phyloP scores from a whole-genome alignment of 2,797 vertebrate genomes.

The Discoglossus pictus region DNA sequence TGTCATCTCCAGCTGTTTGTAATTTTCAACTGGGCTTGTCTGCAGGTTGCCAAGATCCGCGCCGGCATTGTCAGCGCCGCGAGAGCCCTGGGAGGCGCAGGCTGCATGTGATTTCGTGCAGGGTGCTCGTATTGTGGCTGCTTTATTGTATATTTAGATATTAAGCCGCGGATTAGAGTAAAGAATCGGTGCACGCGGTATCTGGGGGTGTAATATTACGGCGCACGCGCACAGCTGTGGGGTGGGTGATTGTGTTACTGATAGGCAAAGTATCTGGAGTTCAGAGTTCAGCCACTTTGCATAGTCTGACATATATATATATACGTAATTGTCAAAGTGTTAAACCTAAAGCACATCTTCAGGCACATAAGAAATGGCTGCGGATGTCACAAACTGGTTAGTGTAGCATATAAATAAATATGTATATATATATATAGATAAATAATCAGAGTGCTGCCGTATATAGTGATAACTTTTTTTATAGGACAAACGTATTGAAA shows the following conservation, averaged over 20 bases:
- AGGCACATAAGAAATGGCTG: too few species aligned
- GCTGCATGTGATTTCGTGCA: slow-evolving; percentile 54
- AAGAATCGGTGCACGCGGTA: not conserved
- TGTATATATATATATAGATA: too few species aligned
- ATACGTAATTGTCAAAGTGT: too few species aligned
- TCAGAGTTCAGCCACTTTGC: slow-evolving; percentile 9
- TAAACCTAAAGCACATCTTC: too few species aligned
- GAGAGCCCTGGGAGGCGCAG: too few species aligned
- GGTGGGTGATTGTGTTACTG: slow-evolving; percentile 21
- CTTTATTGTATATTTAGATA: slow-evolving; percentile 14
- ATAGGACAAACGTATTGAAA: too few species aligned
- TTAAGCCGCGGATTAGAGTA: slow-evolving; percentile 13
- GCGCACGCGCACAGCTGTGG: not conserved
- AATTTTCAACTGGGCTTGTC: slow-evolving; percentile 95
- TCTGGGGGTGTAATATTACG: not conserved
- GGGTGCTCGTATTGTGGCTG: not conserved
- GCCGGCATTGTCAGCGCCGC: slow-evolving; percentile 71
- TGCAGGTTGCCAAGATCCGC: slow-evolving; percentile 85
- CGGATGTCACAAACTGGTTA: too few species aligned
- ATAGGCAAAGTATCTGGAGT: slow-evolving; percentile 4
- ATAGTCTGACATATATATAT: not conserved
- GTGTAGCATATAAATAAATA: too few species aligned
- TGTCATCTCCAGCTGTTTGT: slow-evolving; percentile 99
- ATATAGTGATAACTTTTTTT: too few species aligned
- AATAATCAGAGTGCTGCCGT: too few species aligned